phyloP scores from a whole-genome alignment of 2,113 vertebrate species.

The Sminthopsis crassicaudata region DNA sequence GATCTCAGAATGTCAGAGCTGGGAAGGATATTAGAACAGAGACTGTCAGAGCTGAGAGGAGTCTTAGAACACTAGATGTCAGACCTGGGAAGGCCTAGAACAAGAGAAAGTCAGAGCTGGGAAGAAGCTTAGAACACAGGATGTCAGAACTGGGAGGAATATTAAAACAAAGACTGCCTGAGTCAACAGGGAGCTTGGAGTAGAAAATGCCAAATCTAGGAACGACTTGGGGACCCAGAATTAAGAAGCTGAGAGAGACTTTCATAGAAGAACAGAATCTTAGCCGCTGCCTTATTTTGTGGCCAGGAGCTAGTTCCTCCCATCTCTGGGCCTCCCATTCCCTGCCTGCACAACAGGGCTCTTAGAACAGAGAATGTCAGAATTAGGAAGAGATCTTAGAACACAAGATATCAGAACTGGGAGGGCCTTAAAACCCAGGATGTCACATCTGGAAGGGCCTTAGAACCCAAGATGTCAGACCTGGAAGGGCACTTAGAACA shows the following conservation, averaged over 20 bases:
- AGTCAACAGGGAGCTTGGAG: no score
- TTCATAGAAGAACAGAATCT: neutral
- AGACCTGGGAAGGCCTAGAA: neutral
- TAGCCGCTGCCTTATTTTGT: neutral
- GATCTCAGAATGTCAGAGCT: no score
- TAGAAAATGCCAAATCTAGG: neutral
- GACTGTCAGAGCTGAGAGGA: no score
- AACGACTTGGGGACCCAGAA: neutral
- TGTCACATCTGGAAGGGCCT: no score
- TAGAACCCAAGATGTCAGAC: no score
- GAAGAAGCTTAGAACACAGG: neutral
- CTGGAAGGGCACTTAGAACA: neutral
- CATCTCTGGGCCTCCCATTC: neutral
- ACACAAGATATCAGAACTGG: no score
- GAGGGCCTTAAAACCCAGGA: no score
- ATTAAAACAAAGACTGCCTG: no score
- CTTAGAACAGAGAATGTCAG: neutral
- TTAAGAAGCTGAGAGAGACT: neutral
- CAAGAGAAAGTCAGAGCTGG: neutral
- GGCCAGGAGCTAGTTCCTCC: neutral
- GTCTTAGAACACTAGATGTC: neutral
- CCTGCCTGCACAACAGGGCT: neutral
- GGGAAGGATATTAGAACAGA: no score
- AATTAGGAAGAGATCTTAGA: no score
- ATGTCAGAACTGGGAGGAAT: no score